These are phyloP conservation scores for Varecia variegata DNA, from an alignment of 2,797 vertebrate genomes.

Conservation along the genomic window DNA sequence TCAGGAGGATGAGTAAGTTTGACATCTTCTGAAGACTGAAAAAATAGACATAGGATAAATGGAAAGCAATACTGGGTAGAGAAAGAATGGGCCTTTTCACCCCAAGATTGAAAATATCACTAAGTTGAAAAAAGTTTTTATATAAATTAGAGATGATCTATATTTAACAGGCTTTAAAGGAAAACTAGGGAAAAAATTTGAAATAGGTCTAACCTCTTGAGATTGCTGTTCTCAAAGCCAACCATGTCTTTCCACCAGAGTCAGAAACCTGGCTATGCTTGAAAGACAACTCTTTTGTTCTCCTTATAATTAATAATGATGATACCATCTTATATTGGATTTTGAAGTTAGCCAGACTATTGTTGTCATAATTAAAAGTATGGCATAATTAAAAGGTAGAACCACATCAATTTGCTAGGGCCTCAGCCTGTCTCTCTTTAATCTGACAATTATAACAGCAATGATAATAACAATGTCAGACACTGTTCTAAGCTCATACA, in stretches of 20 bases:
- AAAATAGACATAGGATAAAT: not conserved
- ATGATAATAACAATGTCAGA: not conserved
- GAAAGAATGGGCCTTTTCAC: not conserved
- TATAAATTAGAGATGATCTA: not conserved
- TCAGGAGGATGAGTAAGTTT: not conserved
- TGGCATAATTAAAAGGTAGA: not conserved
- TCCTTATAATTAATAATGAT: constrained; percentile 1
- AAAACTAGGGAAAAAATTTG: constrained; percentile 21
- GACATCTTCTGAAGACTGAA: not conserved
- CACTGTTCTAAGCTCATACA: not conserved
- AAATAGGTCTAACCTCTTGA: not conserved
- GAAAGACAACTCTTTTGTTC: constrained; percentile 24
- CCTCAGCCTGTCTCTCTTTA: not conserved
- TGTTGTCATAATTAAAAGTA: not conserved
- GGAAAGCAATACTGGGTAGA: not conserved
- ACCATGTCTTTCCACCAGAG: not conserved
- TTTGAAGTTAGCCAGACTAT: not conserved
- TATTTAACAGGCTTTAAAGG: constrained; percentile 5
- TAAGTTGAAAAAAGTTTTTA: constrained; percentile 23
- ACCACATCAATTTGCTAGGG: not conserved
- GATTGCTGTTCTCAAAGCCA: not conserved
- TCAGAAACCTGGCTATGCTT: not conserved
- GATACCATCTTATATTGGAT: not conserved
- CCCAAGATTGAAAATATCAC: not conserved
- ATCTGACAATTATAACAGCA: not conserved